Evolutionary conservation across 2,113 vertebrate genomes (phyloP), one percentile per base, ranked within the genome.

Genomic region (Ammodytes dubius): DNA sequence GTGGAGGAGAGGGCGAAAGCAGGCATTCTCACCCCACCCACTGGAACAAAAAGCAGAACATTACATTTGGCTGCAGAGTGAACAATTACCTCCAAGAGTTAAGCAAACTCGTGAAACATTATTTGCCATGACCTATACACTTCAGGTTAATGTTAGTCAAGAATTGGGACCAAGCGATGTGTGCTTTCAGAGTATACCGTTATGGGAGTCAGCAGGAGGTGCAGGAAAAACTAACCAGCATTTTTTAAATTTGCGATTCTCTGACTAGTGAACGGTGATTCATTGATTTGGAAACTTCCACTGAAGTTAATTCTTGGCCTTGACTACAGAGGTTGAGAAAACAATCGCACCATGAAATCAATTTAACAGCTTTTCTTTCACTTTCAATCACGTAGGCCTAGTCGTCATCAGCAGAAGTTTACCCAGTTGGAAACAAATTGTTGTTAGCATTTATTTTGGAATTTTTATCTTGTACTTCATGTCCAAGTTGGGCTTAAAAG

Each of bases 11-110:
- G 57, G 35, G 60, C n/a, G 37, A 17, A 52, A 78, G 19, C 49
- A 17, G 46, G 15, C 47, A 42, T 67, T 85, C 45, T 74, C 61
- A 81, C 37, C 77, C 78, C 58, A 19, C 64, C 39, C 56, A 52
- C 50, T 73, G 54, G 19, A 69, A 77, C 74, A 58, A 46, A 69
- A 56, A 43, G 39, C 46, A 50, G 50, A 17, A 2, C 43, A 60
- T 46, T 17, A 27, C 52, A 83, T 75, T 35, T 46, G 72, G 8
- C 35, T 61, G 12, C 58, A 65, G 8, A 71, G 75, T 87, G 61
- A 87, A 84, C 60, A 85, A 52, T 87, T 77, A 87, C 84, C 77
- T 66, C 81, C 19, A 27, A 63, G 79, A 82, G 68, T 70, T 39
- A 46, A 82, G 27, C 27, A 68, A 27, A 54, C 67, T 71, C 71